These are phyloP conservation scores for Burhinus oedicnemus DNA, from an alignment of 2,113 vertebrate genomes.

Conservation along the genomic window DNA sequence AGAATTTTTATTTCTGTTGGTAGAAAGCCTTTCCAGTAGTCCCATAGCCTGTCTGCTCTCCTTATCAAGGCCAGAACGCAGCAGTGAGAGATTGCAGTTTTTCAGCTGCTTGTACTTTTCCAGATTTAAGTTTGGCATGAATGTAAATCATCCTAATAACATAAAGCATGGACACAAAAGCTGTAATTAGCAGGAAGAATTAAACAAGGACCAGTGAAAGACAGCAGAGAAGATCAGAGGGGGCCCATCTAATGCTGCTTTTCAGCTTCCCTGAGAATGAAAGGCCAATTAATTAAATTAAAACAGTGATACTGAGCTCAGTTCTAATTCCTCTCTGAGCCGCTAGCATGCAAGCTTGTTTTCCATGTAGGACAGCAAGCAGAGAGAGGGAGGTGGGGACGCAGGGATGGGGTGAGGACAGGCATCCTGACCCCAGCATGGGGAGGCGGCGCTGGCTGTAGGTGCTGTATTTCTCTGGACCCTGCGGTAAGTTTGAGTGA, in stretches of 20 bases:
- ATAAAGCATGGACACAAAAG: neutral
- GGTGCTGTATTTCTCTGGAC: neutral
- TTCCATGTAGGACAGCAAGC: neutral
- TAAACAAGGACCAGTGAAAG: neutral
- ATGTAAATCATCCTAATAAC: neutral
- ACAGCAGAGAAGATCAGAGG: slow-evolving; percentile 7
- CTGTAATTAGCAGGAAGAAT: slow-evolving; percentile 34
- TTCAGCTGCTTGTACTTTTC: neutral
- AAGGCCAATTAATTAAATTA: slow-evolving; percentile 64
- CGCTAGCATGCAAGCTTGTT: rapidly evolving
- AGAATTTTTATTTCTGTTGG: neutral
- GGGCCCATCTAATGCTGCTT: slow-evolving; percentile 3
- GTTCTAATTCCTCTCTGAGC: slow-evolving; percentile 26
- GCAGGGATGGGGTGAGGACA: neutral
- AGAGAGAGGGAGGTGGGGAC: neutral
- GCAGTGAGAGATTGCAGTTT: neutral
- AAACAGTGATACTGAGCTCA: slow-evolving; percentile 28
- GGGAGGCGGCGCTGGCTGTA: rapidly evolving
- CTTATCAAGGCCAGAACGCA: neutral
- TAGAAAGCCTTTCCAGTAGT: neutral
- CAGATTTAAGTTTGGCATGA: neutral
- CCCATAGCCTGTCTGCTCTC: neutral
- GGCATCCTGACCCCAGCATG: rapidly evolving
- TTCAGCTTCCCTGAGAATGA: neutral
- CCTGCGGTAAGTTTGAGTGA: neutral